These are phyloP conservation scores for Hydrochoerus hydrochaeris DNA, from an alignment of 2,113 vertebrate genomes.

Conservation along the genomic window DNA sequence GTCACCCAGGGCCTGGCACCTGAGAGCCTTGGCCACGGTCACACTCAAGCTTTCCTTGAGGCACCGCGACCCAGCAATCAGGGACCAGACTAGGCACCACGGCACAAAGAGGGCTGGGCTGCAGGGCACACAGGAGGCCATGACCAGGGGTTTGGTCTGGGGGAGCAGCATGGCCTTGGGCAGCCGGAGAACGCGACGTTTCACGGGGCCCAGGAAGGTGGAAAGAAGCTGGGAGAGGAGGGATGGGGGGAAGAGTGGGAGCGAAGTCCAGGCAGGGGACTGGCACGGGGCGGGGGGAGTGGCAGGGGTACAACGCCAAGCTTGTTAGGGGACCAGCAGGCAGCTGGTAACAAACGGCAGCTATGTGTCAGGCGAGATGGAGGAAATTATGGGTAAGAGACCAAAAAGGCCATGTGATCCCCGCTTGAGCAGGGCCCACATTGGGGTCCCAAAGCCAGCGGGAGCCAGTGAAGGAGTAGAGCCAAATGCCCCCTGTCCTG, in stretches of 20 bases:
- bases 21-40: background rate
- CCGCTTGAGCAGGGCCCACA: background rate
- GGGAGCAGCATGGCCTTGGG: background rate
- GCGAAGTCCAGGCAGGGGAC: background rate
- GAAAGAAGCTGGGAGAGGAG: background rate
- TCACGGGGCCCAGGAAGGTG: background rate
- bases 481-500: background rate
- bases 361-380: background rate
- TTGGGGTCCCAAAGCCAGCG: background rate
- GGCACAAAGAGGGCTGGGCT: background rate
- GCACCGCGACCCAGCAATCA: background rate
- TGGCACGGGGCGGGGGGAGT: too few relatives aligned
- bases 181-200: background rate
- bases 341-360: background rate
- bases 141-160: background rate
- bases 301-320: background rate
- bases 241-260: background rate
- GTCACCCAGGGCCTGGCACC: background rate
- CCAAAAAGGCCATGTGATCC: background rate
- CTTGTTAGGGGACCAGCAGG: background rate
- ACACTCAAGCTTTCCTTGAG: too few relatives aligned
- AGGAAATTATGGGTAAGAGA: background rate
- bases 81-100: background rate
- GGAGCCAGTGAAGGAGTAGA: too few relatives aligned
- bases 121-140: accelerated